These are phyloP conservation scores for Tinea pellionella DNA, from an alignment of 2,888 invertebrate genomes.

Conservation along the genomic window DNA sequence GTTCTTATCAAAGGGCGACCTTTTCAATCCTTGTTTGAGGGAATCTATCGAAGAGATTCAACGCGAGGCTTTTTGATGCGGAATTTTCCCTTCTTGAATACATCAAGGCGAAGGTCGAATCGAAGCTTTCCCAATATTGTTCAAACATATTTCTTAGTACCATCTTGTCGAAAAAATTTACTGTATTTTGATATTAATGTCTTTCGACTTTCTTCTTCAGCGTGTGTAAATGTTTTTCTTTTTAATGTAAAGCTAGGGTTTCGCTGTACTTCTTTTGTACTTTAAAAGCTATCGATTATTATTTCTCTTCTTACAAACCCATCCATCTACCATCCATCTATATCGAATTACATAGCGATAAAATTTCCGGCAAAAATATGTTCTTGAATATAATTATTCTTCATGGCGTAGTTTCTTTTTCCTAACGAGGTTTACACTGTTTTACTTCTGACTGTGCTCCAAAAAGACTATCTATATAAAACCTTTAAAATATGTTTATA, in stretches of 20 bases:
- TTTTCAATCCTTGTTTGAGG: constrained; percentile 13
- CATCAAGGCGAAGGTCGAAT: constrained; percentile 3
- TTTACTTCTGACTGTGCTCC: neutral
- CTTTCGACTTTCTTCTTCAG: no score
- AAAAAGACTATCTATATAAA: neutral
- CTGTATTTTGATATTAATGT: no score
- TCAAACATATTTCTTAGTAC: neutral
- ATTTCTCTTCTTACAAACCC: neutral
- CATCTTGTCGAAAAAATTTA: neutral
- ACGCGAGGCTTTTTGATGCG: neutral
- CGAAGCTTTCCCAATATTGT: neutral
- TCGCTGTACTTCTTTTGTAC: neutral
- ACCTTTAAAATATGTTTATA: neutral
- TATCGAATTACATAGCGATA: constrained; percentile 3
- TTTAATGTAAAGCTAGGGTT: neutral
- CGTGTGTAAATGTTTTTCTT: neutral
- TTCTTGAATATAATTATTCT: neutral
- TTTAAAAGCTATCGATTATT: neutral
- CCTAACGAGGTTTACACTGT: neutral
- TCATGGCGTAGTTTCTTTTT: neutral
- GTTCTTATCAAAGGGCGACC: constrained; percentile 9
- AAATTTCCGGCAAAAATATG: neutral
- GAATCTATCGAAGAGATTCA: constrained; percentile 2
- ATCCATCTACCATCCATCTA: neutral
- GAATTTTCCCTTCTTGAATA: constrained; percentile 12